These are phyloP conservation scores for Buathra laborator DNA, from an alignment of 2,888 invertebrate species.

Conservation along the genomic window DNA sequence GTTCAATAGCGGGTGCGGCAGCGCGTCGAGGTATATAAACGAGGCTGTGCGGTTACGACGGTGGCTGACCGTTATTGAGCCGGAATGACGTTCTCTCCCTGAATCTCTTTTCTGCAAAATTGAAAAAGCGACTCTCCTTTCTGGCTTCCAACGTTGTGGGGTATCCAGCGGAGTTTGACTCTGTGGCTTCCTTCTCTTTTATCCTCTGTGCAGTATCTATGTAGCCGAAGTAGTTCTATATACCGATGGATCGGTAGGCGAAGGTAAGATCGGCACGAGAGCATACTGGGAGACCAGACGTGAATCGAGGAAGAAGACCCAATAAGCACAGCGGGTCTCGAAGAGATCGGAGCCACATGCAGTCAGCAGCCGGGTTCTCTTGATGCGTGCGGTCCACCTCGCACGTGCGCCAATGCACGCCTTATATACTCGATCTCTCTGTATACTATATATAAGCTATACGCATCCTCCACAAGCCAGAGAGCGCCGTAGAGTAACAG, in stretches of 20 bases:
- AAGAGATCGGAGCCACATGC: slow-evolving; percentile 21
- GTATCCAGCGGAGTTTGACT: not conserved
- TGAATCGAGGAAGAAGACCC: slow-evolving; percentile 50
- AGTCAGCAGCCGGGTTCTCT: slow-evolving; percentile 49
- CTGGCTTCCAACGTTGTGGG: slow-evolving; percentile 36
- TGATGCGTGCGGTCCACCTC: slow-evolving; percentile 53
- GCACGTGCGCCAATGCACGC: slow-evolving; percentile 56
- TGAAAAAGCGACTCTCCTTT: slow-evolving; percentile 32
- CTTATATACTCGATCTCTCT: slow-evolving; percentile 24
- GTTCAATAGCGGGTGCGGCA: slow-evolving; percentile 44
- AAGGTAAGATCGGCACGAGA: slow-evolving; percentile 50
- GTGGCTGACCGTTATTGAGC: slow-evolving; percentile 68
- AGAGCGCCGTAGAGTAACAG: slow-evolving; percentile 33
- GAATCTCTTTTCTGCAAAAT: slow-evolving; percentile 60
- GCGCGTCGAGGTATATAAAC: slow-evolving; percentile 61
- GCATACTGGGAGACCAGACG: slow-evolving; percentile 29
- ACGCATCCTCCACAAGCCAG: not conserved
- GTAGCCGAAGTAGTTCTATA: slow-evolving; percentile 5
- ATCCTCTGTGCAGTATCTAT: not conserved
- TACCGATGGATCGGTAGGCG: slow-evolving; percentile 2
- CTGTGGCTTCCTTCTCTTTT: slow-evolving; percentile 29
- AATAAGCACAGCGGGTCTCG: slow-evolving; percentile 43
- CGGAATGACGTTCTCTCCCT: slow-evolving; percentile 55
- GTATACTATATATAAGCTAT: slow-evolving; percentile 29
- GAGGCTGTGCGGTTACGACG: slow-evolving; percentile 60